Evolutionary conservation across 2,113 vertebrate species (phyloP), one percentile per base, ranked within the genome.

Genomic region (Bujurquina vittata): DNA sequence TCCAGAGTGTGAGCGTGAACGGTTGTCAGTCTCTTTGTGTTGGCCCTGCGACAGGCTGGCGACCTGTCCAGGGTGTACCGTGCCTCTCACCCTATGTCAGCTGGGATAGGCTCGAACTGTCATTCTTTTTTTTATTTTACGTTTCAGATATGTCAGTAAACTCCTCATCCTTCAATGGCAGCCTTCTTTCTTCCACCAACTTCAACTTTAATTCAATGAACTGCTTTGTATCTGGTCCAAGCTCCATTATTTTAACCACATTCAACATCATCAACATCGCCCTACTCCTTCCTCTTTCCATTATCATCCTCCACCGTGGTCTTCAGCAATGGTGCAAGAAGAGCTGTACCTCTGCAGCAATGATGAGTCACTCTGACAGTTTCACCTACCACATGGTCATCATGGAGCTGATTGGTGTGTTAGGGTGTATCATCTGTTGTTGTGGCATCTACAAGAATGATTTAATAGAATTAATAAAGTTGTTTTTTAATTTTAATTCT

Each of bases 251-350:
- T 12, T 10, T 31, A 5, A 4, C n/a, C 7, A 10, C 40, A 49
- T 59, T 14, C n/a, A 49, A n/a, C 40, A 1, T 60, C 57, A 57
- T 22, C 4, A 52, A 52, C 20, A 73, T 60, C 20, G 1, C 60
- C 26, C 20, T 80, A 59, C 22, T 79, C 69, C 35, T 87, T 8
- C 69, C 61, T 10, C 23, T 87, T 55, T 83, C 22, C 59, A 61
- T 76, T 43, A 5, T 76, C n/a, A 33, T 80, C 37, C 62, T 87
- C 40, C 14, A n/a, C 20, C 31, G 2, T 26, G 29, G 86, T 40
- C 3, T 40, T 57, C 58, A 77, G 1, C 43, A 26, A 4, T 75
- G 83, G 83, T 5, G 4, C 33, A 18, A 35, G 4, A 83, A 33
- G 29, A 3, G 17, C 52, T 81, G 60, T 40, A 54, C 58, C 18